A percentile compares a stretch with the other conserved stretches of the same genome.
phyloP scores from a whole-genome alignment of 2,113 vertebrate species.

The Chinchilla lanigera region DNA sequence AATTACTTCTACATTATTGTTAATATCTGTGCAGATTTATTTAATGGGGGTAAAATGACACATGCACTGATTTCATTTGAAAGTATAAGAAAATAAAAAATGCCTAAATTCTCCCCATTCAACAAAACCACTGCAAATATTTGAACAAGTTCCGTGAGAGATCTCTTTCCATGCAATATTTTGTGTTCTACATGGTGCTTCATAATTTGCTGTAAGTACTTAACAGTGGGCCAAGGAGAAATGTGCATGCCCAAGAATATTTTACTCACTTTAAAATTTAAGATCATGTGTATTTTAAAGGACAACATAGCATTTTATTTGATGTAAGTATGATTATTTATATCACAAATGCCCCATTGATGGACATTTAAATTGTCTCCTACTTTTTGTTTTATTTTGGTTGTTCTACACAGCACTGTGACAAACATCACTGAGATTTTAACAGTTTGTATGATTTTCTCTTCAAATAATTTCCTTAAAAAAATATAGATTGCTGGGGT shows the following conservation, averaged over 20 bases:
- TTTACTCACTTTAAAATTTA: neutral
- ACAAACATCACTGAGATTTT: neutral
- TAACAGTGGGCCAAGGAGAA: neutral
- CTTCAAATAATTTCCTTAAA: neutral
- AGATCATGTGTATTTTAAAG: neutral
- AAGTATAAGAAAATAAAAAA: conserved; percentile 4
- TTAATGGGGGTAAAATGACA: neutral
- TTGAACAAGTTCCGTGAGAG: neutral
- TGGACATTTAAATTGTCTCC: neutral
- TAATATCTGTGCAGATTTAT: neutral
- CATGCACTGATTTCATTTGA: neutral
- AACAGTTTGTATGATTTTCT: neutral
- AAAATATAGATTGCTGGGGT: neutral
- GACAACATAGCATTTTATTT: neutral
- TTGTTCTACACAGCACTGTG: neutral
- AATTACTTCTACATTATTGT: conserved; percentile 7
- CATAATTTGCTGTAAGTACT: neutral
- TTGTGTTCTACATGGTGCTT: neutral
- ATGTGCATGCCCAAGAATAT: neutral
- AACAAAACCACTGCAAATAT: neutral
- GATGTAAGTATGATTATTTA: neutral
- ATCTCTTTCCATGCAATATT: neutral
- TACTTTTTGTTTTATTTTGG: neutral
- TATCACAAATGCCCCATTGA: neutral
- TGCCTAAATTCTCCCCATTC: neutral